Evolutionary conservation across 2,797 vertebrate genomes (phyloP).

Genomic region (Rhincodon typus): DNA sequence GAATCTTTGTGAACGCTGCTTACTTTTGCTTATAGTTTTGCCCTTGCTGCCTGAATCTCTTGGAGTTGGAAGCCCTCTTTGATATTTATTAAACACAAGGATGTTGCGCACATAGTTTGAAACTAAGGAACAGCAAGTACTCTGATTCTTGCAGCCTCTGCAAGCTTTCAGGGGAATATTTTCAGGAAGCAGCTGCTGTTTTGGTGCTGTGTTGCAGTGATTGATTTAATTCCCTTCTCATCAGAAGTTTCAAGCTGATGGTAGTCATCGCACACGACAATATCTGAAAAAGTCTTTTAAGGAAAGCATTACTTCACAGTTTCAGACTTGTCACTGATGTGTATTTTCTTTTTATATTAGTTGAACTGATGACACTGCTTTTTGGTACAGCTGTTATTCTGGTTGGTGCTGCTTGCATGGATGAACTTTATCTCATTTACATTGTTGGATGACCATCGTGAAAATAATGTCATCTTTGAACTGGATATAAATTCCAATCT

Average conservation of each 20-base stretch:
- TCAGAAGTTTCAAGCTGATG: not conserved
- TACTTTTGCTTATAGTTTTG: not conserved
- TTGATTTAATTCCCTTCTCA: not conserved
- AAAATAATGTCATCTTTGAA: not conserved
- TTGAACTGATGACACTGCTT: not conserved
- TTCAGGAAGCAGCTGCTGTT: conserved; percentile 33
- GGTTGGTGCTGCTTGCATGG: not conserved
- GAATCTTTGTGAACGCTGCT: not conserved
- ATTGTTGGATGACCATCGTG: not conserved
- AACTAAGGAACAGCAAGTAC: not conserved
- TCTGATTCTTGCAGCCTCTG: not conserved
- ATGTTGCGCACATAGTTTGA: not conserved
- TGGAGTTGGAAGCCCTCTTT: not conserved
- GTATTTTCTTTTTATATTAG: not conserved
- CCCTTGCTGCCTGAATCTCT: not conserved
- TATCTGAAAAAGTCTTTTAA: not conserved
- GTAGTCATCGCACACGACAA: not conserved
- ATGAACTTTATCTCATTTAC: not conserved
- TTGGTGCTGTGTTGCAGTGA: not conserved
- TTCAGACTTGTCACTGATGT: not conserved
- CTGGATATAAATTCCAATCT: not conserved
- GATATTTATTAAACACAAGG: no score
- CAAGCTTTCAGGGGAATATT: not conserved
- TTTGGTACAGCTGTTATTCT: not conserved
- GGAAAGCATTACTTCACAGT: not conserved